These are phyloP conservation scores for Rhinoptilus africanus DNA, from an alignment of 2,113 vertebrate species.

Conservation along the genomic window DNA sequence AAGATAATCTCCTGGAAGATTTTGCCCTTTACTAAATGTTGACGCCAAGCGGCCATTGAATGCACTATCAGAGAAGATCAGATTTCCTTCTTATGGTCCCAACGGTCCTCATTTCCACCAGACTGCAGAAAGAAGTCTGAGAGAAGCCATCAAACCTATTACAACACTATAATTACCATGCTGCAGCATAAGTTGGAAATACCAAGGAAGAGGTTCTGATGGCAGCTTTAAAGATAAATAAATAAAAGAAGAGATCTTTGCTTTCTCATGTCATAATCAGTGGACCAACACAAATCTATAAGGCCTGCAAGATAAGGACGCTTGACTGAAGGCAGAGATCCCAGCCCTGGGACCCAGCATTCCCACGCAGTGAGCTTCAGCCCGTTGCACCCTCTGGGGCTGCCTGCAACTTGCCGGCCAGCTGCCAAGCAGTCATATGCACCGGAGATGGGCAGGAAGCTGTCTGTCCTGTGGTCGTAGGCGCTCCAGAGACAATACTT, in stretches of 20 bases:
- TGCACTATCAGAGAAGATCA: background rate
- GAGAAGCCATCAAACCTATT: background rate
- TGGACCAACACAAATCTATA: background rate
- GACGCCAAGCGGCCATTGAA: background rate
- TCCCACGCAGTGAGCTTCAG: background rate
- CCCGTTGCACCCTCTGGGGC: fast-evolving
- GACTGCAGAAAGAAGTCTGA: background rate
- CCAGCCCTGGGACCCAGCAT: background rate
- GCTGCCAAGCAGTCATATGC: background rate
- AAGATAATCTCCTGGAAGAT: background rate
- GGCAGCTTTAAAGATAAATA: background rate
- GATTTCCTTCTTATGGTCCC: background rate
- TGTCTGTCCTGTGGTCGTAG: background rate
- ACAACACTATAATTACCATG: fast-evolving
- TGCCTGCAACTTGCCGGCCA: too few species aligned
- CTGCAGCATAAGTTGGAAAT: background rate
- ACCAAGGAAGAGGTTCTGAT: background rate
- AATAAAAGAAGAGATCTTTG: background rate
- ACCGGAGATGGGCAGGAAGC: background rate
- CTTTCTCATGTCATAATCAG: background rate
- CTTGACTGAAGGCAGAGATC: background rate
- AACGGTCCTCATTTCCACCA: background rate
- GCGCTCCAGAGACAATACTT: background rate
- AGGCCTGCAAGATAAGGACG: background rate
- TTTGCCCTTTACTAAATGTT: background rate